Percentiles rank a stretch among this genome's conserved stretches.
These are phyloP conservation scores for Phalacrocorax brasilianus DNA, from an alignment of 2,113 vertebrate species.

Conservation along the genomic window DNA sequence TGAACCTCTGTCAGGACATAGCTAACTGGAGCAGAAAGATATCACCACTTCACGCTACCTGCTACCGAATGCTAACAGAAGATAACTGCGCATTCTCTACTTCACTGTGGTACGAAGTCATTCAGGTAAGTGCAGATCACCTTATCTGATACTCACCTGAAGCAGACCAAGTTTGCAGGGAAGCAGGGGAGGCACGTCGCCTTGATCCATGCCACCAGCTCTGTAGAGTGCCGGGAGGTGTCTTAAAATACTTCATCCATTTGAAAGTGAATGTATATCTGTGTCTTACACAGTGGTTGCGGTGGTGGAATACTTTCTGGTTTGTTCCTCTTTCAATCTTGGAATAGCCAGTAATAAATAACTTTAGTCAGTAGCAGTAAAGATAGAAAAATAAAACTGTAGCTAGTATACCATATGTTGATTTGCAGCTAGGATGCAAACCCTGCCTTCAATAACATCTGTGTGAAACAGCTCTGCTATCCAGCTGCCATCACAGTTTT, in stretches of 20 bases:
- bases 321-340: not conserved
- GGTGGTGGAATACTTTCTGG: not conserved
- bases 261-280: not conserved
- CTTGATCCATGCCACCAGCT: not conserved
- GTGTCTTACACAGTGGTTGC: not conserved
- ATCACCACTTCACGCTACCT: not conserved
- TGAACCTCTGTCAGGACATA: not conserved
- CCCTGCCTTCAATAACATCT: conserved; percentile 51
- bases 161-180: not conserved
- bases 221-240: not conserved
- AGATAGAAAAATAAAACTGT: conserved; percentile 34
- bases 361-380: conserved; percentile 1
- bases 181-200: not conserved
- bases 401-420: not conserved
- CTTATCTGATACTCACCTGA: not conserved
- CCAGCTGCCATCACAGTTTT: conserved; percentile 43
- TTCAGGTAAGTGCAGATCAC: not conserved
- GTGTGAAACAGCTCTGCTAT: conserved; percentile 31
- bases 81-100: not conserved
- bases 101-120: not conserved
- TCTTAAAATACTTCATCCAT: not conserved
- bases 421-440: conserved; percentile 25
- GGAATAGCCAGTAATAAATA: not conserved
- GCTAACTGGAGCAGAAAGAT: not conserved
- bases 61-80: not conserved